Conservation (phyloP, 2,797 vertebrate species). For the Dendrocincla fuliginosa region DNA sequence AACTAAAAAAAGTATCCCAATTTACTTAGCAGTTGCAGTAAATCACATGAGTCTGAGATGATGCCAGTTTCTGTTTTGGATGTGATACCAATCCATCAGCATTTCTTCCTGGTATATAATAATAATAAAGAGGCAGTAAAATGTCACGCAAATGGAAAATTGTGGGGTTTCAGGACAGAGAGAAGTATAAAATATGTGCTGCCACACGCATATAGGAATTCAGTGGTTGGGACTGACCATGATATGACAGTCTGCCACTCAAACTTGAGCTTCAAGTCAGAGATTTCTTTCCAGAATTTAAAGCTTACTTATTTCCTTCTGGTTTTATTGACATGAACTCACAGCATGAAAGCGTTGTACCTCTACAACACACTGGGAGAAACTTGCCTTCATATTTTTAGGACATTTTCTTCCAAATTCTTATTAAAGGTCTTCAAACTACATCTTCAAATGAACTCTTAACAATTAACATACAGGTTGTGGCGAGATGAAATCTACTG, state of each 20-base stretch:
- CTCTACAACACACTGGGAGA: not conserved
- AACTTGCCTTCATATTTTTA: not conserved
- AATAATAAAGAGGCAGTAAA: slow-evolving; percentile 34
- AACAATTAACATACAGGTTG: not conserved
- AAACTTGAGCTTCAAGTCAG: not conserved
- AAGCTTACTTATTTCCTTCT: not conserved
- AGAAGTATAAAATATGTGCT: not conserved
- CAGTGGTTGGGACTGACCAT: not conserved
- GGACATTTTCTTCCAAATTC: not conserved
- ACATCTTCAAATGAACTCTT: not conserved
- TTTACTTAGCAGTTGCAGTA: slow-evolving; percentile 33
- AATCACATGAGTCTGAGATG: not conserved
- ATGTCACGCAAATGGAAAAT: not conserved
- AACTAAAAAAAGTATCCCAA: slow-evolving; percentile 6
- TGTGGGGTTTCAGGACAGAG: not conserved
- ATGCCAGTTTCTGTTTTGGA: slow-evolving; percentile 11
- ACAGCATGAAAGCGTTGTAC: not conserved
- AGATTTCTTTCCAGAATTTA: not conserved
- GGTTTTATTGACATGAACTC: not conserved
- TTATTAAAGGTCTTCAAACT: not conserved
- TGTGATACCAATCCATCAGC: slow-evolving; percentile 2
- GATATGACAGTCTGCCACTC: not conserved
- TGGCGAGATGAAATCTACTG: not conserved
- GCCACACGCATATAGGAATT: not conserved
- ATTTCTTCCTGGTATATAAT: not conserved